Evolutionary conservation across 2,888 invertebrate genomes (phyloP), one percentile per base, ranked within the genome.

Genomic region (Stenotaenia linearis): DNA sequence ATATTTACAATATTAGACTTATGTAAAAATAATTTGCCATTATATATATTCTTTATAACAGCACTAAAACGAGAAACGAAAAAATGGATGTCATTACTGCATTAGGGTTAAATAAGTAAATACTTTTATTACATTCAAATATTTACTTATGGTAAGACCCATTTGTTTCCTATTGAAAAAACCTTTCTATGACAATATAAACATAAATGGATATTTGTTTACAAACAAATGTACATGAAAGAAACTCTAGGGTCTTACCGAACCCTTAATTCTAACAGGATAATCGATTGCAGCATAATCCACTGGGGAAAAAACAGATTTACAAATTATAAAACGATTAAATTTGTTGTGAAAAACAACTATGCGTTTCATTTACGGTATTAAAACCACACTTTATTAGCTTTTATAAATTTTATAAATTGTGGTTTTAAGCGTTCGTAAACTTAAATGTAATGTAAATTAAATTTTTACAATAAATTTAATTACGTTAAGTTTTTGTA

Each of bases 1-100:
- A 77, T 77, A 77, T 77, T 77, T 77, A 77, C 77, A 77, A 77
- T 75, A 75, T 37, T 32, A 75, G 75, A 35, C 75, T 35, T 35
- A 32, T 75, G 75, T 75, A 75, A 32, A 37, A 75, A 75, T 35
- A 75, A 35, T 35, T 45, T 75, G 32, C 37, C 75, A 75, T 35
- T 75, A 75, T 28, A 18, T 28, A 21, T 45, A 15, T 25, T 61
- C 9, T 15, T 61, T 28, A 61, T 61, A 61, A 61, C 61, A 61
- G 61, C 61, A 61, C 61, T 23, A 61, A 61, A 23, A 61, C 21
- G 12, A 61, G 21, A 21, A 18, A 56, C 10, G 7, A 23, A 25
- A 61, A 61, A 61, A 61, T 61, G 61, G 61, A 61, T 61, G 23
- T 61, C 61, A 61, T 61, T 61, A 61, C 61, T 61, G 23, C 61